A percentile compares a stretch with the other conserved stretches of the same genome.
These are phyloP conservation scores for Octomys mimax DNA, from an alignment of 2,797 vertebrate genomes.

Conservation along the genomic window DNA sequence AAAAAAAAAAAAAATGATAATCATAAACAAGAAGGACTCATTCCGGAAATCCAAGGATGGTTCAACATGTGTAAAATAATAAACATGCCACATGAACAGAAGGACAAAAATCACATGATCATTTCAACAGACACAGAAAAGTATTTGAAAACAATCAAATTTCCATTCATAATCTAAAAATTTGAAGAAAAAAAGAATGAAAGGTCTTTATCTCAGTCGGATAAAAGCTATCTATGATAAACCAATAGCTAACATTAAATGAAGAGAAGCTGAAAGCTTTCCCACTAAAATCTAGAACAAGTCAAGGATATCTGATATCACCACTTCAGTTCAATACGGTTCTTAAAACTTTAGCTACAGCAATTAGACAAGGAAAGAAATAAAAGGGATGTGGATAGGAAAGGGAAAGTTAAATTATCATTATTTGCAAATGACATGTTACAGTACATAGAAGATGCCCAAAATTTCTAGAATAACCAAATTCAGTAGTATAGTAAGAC, in stretches of 20 bases:
- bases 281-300: background rate
- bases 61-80: background rate
- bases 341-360: background rate
- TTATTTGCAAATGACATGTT: background rate
- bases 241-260: background rate
- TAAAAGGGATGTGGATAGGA: background rate
- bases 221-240: background rate
- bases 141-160: background rate
- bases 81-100: background rate
- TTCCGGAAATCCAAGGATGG: background rate
- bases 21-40: background rate
- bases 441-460: background rate
- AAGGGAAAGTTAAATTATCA: background rate
- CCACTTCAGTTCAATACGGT: background rate
- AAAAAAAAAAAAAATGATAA: background rate
- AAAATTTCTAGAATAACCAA: background rate
- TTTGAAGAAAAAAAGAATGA: too few species aligned
- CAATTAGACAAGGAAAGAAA: background rate
- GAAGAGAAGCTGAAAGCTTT: background rate
- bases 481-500: background rate
- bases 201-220: too few species aligned
- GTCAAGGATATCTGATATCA: background rate
- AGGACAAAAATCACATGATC: background rate
- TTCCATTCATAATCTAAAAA: background rate
- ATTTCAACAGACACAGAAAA: background rate